Percentiles rank a stretch among this genome's conserved stretches.
Conservation (phyloP, 2,113 vertebrate genomes). For the Otus sunia region DNA sequence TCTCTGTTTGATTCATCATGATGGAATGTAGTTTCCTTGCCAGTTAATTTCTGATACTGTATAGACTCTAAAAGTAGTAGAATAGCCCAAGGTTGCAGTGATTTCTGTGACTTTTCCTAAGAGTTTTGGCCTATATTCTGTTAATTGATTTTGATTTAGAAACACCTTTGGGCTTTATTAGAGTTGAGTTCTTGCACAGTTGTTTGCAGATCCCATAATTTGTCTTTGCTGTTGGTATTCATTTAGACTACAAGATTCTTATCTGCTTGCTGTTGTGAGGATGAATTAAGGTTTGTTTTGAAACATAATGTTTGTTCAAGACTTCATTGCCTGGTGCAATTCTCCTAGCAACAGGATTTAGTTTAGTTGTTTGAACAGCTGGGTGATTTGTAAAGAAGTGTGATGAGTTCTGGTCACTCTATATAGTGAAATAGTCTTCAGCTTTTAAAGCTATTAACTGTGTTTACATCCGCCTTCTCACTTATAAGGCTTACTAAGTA, state of each 20-base stretch:
- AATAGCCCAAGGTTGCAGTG: background rate
- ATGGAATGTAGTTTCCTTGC: background rate
- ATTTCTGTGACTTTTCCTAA: background rate
- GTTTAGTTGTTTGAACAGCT: conserved; percentile 58
- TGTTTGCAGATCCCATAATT: conserved; percentile 57
- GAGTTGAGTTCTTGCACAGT: background rate
- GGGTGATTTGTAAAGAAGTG: conserved; percentile 17
- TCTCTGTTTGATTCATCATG: background rate
- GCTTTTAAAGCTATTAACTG: background rate
- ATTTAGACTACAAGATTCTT: conserved; percentile 36
- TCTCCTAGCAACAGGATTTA: conserved; percentile 61
- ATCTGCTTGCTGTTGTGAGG: conserved; percentile 26
- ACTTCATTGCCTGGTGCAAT: conserved; percentile 1
- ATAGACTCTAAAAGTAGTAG: background rate
- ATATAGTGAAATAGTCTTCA: background rate
- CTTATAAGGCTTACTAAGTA: background rate
- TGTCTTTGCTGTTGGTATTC: conserved; percentile 44
- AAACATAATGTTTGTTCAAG: conserved; percentile 17
- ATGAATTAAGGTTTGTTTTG: conserved; percentile 46
- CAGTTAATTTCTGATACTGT: conserved; percentile 23
- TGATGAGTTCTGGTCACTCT: conserved; percentile 18
- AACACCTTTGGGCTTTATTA: conserved; percentile 21
- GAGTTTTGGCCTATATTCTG: background rate
- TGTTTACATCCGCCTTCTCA: background rate
- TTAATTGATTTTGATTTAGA: conserved; percentile 23